Percentiles rank a stretch among this genome's conserved stretches.
These are phyloP conservation scores for Drosophila anomelani DNA, from an alignment of 2,888 invertebrate species.

Conservation along the genomic window DNA sequence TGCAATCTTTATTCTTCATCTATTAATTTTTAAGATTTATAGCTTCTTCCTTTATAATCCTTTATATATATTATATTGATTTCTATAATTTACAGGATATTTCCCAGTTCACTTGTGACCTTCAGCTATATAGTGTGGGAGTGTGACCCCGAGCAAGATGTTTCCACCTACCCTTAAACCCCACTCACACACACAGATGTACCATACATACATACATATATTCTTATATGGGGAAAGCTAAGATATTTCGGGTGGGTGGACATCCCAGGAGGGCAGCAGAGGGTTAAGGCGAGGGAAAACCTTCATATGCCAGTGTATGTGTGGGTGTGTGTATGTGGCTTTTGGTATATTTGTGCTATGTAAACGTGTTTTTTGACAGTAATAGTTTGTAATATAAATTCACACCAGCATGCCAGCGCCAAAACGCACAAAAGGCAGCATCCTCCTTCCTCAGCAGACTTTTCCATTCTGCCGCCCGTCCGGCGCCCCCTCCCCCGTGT, in stretches of 20 bases:
- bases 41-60: not conserved
- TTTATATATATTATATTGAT: too few relatives aligned
- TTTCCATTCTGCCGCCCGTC: not conserved
- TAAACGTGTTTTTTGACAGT: slow-evolving; percentile 82
- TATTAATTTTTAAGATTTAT: not conserved
- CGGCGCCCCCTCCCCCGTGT: not conserved
- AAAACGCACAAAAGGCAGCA: slow-evolving; percentile 58
- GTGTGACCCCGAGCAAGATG: slow-evolving; percentile 47
- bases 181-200: slow-evolving; percentile 28
- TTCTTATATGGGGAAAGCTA: slow-evolving; percentile 21
- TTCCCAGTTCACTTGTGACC: slow-evolving; percentile 1
- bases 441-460: slow-evolving; percentile 14
- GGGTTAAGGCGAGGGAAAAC: slow-evolving; percentile 5
- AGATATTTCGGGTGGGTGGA: slow-evolving; percentile 36
- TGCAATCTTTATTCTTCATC: not conserved
- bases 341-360: slow-evolving; percentile 74
- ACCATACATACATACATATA: slow-evolving; percentile 13
- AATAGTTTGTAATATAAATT: slow-evolving; percentile 81
- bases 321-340: slow-evolving; percentile 37
- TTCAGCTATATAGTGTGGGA: slow-evolving; percentile 1
- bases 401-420: slow-evolving; percentile 73
- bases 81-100: slow-evolving; percentile 16
- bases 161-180: slow-evolving; percentile 47
- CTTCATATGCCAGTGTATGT: slow-evolving; percentile 19
- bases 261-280: slow-evolving; percentile 55